Conservation (phyloP, 2,888 invertebrate species). For the Nomada ruficornis region DNA sequence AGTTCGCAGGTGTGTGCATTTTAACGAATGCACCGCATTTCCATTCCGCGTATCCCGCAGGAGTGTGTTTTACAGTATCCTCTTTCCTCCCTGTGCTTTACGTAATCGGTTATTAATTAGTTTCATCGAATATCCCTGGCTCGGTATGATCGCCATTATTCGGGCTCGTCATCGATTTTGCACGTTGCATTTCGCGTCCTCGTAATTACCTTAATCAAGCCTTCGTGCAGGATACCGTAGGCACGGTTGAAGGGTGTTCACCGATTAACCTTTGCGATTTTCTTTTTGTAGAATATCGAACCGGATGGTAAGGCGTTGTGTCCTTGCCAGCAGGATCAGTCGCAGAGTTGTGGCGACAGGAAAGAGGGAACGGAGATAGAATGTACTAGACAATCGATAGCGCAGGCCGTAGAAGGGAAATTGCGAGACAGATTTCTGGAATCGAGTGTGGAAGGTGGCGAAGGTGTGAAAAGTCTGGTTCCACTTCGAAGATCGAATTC, state of each 20-base stretch:
- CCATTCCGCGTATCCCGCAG: conserved; percentile 35
- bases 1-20: conserved; percentile 52
- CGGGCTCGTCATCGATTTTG: neutral
- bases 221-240: too few relatives aligned
- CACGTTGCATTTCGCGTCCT: neutral
- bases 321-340: conserved; percentile 59
- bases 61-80: conserved; percentile 45
- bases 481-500: conserved; percentile 66
- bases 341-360: too few relatives aligned
- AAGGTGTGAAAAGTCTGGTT: neutral
- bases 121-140: conserved; percentile 31
- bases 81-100: conserved; percentile 38
- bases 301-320: conserved; percentile 59
- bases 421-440: neutral
- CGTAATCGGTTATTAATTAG: conserved; percentile 59
- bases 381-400: neutral
- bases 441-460: conserved; percentile 9
- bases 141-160: conserved; percentile 8
- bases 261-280: too few relatives aligned
- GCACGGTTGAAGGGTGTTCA: too few relatives aligned
- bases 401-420: neutral
- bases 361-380: neutral
- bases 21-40: conserved; percentile 64
- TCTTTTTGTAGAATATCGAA: conserved; percentile 64
- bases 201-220: neutral